Evolutionary conservation across 2,888 invertebrate species (phyloP).

Genomic region (Antheraea yamamai): DNA sequence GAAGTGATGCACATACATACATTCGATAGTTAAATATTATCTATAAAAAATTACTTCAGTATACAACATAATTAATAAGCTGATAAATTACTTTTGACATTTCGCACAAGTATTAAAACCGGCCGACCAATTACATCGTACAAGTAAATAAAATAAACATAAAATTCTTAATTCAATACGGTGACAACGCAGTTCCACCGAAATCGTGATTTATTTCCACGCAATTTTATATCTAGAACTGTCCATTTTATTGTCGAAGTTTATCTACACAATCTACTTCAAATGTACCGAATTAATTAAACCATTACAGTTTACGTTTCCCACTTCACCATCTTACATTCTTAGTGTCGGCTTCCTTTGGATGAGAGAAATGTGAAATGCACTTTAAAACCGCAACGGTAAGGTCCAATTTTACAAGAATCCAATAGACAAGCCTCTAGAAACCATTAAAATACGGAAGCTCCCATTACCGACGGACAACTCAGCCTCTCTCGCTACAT

Average conservation of each 20-base stretch:
- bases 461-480: slow-evolving; percentile 12
- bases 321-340: slow-evolving; percentile 1
- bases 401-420: slow-evolving; percentile 4
- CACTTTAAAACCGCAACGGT: not conserved
- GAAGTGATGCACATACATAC: too few species aligned
- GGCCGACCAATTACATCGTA: too few species aligned
- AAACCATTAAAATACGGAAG: slow-evolving; percentile 14
- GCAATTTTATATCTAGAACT: too few species aligned
- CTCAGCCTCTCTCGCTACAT: not conserved
- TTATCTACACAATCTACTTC: slow-evolving; percentile 2
- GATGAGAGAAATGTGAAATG: not conserved
- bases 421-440: not conserved
- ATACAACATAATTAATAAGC: too few species aligned
- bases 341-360: slow-evolving; percentile 3
- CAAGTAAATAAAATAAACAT: too few species aligned
- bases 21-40: too few species aligned
- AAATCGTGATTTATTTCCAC: not conserved
- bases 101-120: too few species aligned
- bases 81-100: too few species aligned
- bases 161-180: too few species aligned
- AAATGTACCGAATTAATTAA: slow-evolving; percentile 17
- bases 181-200: not conserved
- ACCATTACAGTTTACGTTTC: slow-evolving; percentile 14
- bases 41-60: too few species aligned
- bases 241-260: not conserved